A percentile compares a stretch with the other conserved stretches of the same genome.
Conservation (phyloP, 2,113 vertebrate genomes). For the Myodes glareolus region DNA sequence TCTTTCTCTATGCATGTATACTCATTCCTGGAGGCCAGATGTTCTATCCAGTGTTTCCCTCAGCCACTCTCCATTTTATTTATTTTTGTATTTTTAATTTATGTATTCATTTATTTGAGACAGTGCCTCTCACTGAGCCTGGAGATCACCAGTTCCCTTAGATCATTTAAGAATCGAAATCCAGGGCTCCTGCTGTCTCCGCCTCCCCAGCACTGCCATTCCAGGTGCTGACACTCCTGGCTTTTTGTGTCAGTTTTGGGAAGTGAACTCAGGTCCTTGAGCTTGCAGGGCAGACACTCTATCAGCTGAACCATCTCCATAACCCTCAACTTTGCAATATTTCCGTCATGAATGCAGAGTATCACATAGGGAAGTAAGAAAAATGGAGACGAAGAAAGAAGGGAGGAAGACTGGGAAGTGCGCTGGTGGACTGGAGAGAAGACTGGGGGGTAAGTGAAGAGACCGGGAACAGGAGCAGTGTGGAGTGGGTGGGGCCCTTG, state of each 20-base stretch:
- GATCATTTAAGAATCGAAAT: background rate
- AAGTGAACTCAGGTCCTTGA: background rate
- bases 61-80: background rate
- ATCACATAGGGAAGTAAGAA: background rate
- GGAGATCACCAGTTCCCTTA: background rate
- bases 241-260: background rate
- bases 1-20: background rate
- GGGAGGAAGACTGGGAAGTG: background rate
- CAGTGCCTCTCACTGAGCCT: background rate
- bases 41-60: background rate
- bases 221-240: background rate
- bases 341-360: background rate
- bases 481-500: background rate
- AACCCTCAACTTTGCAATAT: background rate
- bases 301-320: background rate
- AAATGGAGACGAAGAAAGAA: background rate
- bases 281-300: background rate
- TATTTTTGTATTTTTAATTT: background rate
- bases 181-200: background rate
- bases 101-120: too few species aligned
- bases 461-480: accelerated
- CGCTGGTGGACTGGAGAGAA: background rate
- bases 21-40: background rate
- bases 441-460: accelerated
- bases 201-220: background rate